Conservation (phyloP, 2,888 invertebrate species). For the Scelioninae gen. 1 region DNA sequence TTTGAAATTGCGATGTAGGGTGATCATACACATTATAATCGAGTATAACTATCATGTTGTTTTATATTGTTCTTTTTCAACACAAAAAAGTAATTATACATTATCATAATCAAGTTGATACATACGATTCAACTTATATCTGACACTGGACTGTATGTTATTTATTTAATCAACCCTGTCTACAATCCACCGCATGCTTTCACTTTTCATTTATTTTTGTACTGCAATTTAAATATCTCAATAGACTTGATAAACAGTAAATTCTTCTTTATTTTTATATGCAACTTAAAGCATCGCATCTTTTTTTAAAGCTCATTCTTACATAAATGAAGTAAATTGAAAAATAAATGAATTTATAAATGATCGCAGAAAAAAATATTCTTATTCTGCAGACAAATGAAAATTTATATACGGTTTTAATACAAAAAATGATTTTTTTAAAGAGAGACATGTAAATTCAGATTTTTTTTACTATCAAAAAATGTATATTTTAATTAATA, state of each 20-base stretch:
- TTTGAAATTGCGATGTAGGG: background rate
- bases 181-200: background rate
- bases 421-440: no score
- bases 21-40: conserved; percentile 9
- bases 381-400: no score
- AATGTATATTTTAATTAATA: no score
- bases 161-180: conserved; percentile 21
- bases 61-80: conserved; percentile 16
- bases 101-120: conserved; percentile 17
- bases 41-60: conserved; percentile 16
- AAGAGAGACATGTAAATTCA: no score
- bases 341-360: no score
- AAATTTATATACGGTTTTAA: no score
- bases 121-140: conserved; percentile 15
- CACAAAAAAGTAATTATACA: conserved; percentile 5
- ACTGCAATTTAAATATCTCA: background rate
- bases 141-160: conserved; percentile 13
- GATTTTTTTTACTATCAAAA: no score
- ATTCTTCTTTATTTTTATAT: background rate
- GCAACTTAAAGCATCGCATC: background rate
- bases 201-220: conserved; percentile 8
- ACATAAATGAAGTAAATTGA: no score
- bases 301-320: no score
- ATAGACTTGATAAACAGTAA: background rate
- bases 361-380: no score